Evolutionary conservation across 1,140 invertebrate genomes (phyloP).

Genomic region (Apis cerana): DNA sequence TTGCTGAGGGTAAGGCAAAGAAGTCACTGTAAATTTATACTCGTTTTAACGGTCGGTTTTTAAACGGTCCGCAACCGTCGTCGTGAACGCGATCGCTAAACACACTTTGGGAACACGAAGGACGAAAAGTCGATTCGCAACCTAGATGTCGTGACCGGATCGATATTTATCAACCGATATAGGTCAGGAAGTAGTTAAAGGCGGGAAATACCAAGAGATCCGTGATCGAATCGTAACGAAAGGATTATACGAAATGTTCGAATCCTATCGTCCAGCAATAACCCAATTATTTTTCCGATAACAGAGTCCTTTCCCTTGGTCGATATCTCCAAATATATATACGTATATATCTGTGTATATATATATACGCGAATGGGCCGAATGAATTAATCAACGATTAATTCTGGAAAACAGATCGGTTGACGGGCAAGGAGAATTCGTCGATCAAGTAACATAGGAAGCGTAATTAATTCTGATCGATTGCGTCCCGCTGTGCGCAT

Average conservation of each 20-base stretch:
- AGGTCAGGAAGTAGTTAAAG: constrained; percentile 42
- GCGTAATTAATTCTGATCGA: constrained; percentile 62
- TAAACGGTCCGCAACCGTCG: not conserved
- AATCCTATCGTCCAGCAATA: constrained; percentile 29
- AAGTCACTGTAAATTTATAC: constrained; percentile 36
- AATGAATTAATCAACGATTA: constrained; percentile 37
- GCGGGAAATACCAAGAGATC: constrained; percentile 54
- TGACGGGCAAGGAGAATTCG: constrained; percentile 9
- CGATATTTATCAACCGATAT: constrained; percentile 18
- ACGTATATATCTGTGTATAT: too few relatives aligned
- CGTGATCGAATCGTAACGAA: constrained; percentile 44
- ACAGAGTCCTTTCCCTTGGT: constrained; percentile 17
- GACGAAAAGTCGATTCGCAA: not conserved
- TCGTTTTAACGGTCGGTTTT: constrained; percentile 10
- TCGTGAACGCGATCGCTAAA: not conserved
- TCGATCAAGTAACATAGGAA: constrained; percentile 39
- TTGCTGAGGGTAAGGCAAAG: not conserved
- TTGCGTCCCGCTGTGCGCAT: constrained; percentile 17
- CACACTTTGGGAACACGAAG: not conserved
- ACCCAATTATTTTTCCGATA: constrained; percentile 63
- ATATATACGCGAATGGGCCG: too few relatives aligned
- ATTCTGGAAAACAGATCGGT: constrained; percentile 23
- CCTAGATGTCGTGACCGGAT: not conserved
- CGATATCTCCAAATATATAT: too few relatives aligned
- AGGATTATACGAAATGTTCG: constrained; percentile 14